These are phyloP conservation scores for Agriopis aurantiaria DNA, from an alignment of 2,888 invertebrate species.

Conservation along the genomic window DNA sequence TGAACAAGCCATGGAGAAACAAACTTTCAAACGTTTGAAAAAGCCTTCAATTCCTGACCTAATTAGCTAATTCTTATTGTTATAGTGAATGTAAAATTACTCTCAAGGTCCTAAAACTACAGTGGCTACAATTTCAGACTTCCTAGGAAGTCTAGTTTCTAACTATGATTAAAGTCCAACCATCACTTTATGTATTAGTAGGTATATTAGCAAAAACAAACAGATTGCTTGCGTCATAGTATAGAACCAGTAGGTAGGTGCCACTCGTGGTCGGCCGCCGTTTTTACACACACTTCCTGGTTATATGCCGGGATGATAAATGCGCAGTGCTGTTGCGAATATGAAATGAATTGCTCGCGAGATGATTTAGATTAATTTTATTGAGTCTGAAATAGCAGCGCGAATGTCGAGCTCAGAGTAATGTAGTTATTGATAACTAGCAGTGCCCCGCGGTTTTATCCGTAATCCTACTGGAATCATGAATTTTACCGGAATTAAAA, in stretches of 20 bases:
- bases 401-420: neutral
- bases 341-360: conserved; percentile 32
- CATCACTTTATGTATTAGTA: conserved; percentile 8
- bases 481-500: too few species aligned
- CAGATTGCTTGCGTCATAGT: conserved; percentile 21
- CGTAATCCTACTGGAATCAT: too few species aligned
- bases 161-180: conserved; percentile 22
- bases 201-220: conserved; percentile 19
- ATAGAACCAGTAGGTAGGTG: conserved; percentile 8
- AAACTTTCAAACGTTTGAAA: neutral
- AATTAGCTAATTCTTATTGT: neutral
- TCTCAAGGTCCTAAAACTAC: conserved; percentile 3
- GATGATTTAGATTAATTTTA: conserved; percentile 36
- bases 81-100: neutral
- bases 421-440: too few species aligned
- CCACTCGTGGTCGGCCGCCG: conserved; percentile 24
- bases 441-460: too few species aligned
- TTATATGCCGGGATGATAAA: conserved; percentile 23
- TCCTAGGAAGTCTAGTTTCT: conserved; percentile 29
- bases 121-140: conserved; percentile 10
- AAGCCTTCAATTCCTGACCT: neutral
- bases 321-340: conserved; percentile 26
- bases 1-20: too few species aligned
- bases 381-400: conserved; percentile 28
- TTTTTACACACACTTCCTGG: conserved; percentile 31